Base-by-base conservation (phyloP, 2,113 vertebrate genomes). In the Plectropomus leopardus region DNA sequence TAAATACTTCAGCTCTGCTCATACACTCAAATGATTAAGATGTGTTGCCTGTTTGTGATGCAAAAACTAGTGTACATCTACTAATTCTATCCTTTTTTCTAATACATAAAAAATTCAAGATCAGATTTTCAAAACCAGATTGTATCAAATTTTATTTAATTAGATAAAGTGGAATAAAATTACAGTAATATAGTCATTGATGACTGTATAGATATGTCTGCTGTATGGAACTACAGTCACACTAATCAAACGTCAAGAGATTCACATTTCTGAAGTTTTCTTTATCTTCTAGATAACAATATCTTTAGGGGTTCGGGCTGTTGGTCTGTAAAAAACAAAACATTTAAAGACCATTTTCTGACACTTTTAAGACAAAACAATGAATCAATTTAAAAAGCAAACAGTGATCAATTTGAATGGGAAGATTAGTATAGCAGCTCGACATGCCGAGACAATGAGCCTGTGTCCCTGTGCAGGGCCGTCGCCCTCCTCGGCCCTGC, bases 401-500 rank as follows among this genome's bases (percentile, higher is more conserved):
- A 48, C 40, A 47, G 36, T 23, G 30, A 69, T 78, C 34, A 19
- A 8, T 57, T 8, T 53, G 70, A 74, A 76, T 50, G 19, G 24
- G 13, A 23, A 14, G 58, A 34, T 47, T 11, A 24, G 55, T 1
- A 8, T 10, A 60, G n/a, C 30, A 32, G 32, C 14, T 24, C n/a
- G 26, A 44, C 3, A 8, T 14, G 21, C 24, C 1, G 23, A 55
- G n/a, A 68, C 34, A 51, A 59, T 21, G 59, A 67, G 24, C 60
- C 16, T 48, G 68, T 64, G 84, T 71, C 60, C 60, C 67, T 54
- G 36, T 40, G 44, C 66, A 63, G 51, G 76, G 57, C 55, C 74
- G 75, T 50, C 32, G 15, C 45, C 30, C 23, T 64, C 42, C 69
- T 36, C 47, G n/a, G 48, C 47, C 59, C 57, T 17, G 8, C 21